Evolutionary conservation across 1,140 invertebrate genomes (phyloP).

Genomic region (Pseudomyrmex flavicornis): DNA sequence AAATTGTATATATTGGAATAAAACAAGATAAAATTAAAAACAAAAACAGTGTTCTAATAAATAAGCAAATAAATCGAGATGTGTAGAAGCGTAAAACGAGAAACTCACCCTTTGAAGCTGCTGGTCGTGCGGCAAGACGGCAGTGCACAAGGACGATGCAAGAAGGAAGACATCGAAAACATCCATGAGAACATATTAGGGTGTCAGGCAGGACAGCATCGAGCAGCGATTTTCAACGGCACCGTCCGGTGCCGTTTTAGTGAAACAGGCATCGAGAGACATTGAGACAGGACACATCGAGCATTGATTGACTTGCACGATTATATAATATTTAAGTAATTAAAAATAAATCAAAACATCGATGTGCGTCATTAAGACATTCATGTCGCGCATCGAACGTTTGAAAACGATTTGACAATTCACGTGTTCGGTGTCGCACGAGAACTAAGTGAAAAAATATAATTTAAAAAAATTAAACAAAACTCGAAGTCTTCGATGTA

Average conservation of each 20-base stretch:
- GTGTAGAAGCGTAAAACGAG: constrained; percentile 14
- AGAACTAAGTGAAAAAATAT: neutral
- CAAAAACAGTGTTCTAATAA: neutral
- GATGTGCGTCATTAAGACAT: constrained; percentile 26
- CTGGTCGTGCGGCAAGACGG: constrained; percentile 80
- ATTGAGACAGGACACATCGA: constrained; percentile 78
- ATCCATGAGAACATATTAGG: constrained; percentile 82
- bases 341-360: constrained; percentile 47
- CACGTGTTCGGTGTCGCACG: neutral
- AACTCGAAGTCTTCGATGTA: neutral
- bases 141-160: constrained; percentile 83
- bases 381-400: neutral
- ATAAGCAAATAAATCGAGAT: constrained; percentile 46
- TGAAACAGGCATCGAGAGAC: constrained; percentile 76
- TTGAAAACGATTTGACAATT: neutral
- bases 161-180: constrained; percentile 84
- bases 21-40: neutral
- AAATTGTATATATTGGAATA: neutral
- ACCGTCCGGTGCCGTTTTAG: constrained; percentile 72
- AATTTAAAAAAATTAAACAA: neutral
- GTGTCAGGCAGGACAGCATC: constrained; percentile 82
- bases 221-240: constrained; percentile 78
- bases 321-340: constrained; percentile 52
- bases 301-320: constrained; percentile 76
- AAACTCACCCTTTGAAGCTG: constrained; percentile 84